phyloP scores from a whole-genome alignment of 2,797 vertebrate species.

The Dryobates pubescens region DNA sequence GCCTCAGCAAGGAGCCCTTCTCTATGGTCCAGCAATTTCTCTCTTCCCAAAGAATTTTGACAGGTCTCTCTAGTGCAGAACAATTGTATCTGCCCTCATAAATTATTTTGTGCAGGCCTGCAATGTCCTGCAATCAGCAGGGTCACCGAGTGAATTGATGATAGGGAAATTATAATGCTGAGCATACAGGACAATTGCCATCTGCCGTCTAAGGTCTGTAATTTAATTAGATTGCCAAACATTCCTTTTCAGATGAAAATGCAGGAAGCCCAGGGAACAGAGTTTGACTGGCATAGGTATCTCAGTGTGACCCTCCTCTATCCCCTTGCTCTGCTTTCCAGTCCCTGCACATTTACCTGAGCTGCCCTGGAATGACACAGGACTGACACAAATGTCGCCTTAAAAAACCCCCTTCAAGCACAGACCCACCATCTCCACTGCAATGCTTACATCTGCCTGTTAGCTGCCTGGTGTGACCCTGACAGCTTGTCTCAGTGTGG shows the following conservation, averaged over 20 bases:
- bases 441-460: not conserved
- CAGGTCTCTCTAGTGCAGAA: constrained; percentile 50
- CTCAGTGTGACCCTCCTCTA: not conserved
- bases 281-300: not conserved
- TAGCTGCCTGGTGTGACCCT: not conserved
- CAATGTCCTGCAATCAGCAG: constrained; percentile 70
- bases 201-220: constrained; percentile 74
- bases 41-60: constrained; percentile 67
- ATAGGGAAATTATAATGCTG: constrained; percentile 74
- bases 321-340: not conserved
- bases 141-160: constrained; percentile 70
- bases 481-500: not conserved
- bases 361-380: constrained; percentile 8
- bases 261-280: constrained; percentile 33
- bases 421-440: not conserved
- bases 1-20: not conserved
- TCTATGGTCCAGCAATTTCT: constrained; percentile 49
- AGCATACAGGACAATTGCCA: constrained; percentile 74
- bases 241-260: constrained; percentile 61
- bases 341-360: constrained; percentile 33
- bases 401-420: not conserved
- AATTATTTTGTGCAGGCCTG: constrained; percentile 68
- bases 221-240: constrained; percentile 74
- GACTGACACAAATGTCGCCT: not conserved
- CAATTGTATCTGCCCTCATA: constrained; percentile 74